phyloP scores from a whole-genome alignment of 2,888 invertebrate genomes.

The Mythimna loreyi region DNA sequence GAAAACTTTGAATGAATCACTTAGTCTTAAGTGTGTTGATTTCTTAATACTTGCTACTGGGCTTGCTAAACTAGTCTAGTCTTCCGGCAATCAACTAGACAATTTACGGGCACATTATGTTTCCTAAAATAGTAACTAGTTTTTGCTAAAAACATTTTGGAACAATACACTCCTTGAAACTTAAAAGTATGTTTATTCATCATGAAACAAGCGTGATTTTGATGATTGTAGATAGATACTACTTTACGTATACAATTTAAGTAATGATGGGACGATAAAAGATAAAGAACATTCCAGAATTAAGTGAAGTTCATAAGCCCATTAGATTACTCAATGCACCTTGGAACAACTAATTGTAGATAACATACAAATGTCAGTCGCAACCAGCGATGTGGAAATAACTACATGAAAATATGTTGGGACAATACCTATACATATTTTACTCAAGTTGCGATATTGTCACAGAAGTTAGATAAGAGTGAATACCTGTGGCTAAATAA shows the following conservation, averaged over 20 bases:
- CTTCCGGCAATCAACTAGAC: conserved; percentile 3
- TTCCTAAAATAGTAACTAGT: background rate
- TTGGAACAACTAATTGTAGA: conserved; percentile 50
- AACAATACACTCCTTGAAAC: conserved; percentile 3
- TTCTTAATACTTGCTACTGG: conserved; percentile 4
- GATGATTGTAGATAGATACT: background rate
- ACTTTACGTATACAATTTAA: conserved; percentile 22
- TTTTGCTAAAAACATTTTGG: background rate
- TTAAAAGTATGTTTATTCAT: conserved; percentile 5
- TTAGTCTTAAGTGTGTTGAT: background rate
- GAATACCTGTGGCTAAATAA: background rate
- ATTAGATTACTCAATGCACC: conserved; percentile 52
- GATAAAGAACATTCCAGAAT: conserved; percentile 34
- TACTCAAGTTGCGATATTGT: conserved; percentile 1
- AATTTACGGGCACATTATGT: background rate
- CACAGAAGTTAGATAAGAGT: background rate
- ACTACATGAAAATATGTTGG: conserved; percentile 20
- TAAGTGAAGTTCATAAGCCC: conserved; percentile 36
- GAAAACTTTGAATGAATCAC: conserved; percentile 1
- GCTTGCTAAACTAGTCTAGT: background rate
- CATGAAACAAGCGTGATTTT: conserved; percentile 8
- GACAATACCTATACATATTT: conserved; percentile 18
- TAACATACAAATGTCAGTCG: conserved; percentile 53
- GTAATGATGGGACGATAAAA: conserved; percentile 28
- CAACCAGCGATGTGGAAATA: conserved; percentile 43